Conservation (phyloP, 2,797 vertebrate species). For the Gadopsis marmoratus region DNA sequence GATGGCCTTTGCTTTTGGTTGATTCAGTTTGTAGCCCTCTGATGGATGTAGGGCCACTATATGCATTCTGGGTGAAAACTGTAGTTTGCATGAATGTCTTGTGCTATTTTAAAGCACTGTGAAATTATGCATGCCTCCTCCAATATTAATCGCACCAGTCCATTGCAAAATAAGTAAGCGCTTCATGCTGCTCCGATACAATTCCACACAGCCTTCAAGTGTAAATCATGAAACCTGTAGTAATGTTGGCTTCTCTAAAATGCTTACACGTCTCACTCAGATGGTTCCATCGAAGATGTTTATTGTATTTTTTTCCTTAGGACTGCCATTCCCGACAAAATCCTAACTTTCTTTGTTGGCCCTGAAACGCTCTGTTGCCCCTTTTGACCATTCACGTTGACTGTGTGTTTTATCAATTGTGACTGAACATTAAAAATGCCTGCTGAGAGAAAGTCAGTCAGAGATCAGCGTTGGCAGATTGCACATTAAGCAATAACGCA, state of each 20-base stretch:
- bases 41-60: neutral
- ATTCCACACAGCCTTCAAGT: neutral
- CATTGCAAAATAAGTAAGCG: neutral
- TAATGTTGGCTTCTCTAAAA: neutral
- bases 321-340: neutral
- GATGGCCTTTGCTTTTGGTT: neutral
- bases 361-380: neutral
- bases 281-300: neutral
- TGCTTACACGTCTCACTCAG: neutral
- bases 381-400: neutral
- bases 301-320: neutral
- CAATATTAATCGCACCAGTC: neutral
- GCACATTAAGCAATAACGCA: neutral
- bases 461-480: constrained; percentile 13
- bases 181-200: neutral
- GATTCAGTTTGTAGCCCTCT: neutral
- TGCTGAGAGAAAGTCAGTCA: constrained; percentile 1
- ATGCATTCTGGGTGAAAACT: neutral
- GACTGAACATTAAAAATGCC: neutral
- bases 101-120: neutral
- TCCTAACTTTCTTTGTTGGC: neutral
- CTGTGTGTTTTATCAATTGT: neutral
- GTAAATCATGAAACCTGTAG: neutral
- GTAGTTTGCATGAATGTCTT: neutral
- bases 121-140: constrained; percentile 6